Evolutionary conservation across 2,888 invertebrate species (phyloP).

Genomic region (Yponomeuta cagnagella): DNA sequence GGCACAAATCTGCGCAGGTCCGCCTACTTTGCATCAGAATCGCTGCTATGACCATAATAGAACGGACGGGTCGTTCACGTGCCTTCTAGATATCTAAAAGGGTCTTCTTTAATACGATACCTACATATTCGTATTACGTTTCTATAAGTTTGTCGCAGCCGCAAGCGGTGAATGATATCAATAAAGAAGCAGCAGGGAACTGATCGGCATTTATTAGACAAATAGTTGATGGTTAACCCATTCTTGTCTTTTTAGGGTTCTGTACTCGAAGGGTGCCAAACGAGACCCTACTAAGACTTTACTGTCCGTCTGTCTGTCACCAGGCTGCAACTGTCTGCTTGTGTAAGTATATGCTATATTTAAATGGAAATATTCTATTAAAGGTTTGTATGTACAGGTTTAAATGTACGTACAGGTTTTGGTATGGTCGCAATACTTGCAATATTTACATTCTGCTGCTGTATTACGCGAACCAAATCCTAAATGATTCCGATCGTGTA

Average conservation of each 20-base stretch:
- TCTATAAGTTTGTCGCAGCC: not conserved
- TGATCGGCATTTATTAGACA: conserved; percentile 6
- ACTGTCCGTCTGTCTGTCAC: too few relatives aligned
- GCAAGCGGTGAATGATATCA: not conserved
- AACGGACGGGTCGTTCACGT: not conserved
- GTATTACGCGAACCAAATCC: too few relatives aligned
- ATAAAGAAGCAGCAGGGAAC: conserved; percentile 14
- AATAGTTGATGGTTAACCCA: not conserved
- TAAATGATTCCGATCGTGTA: too few relatives aligned
- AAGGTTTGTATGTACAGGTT: too few relatives aligned
- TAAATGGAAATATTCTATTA: too few relatives aligned
- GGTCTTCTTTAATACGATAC: not conserved
- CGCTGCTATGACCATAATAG: not conserved
- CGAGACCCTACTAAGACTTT: too few relatives aligned
- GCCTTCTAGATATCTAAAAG: not conserved
- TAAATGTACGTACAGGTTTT: too few relatives aligned
- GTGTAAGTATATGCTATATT: too few relatives aligned
- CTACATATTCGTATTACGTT: not conserved
- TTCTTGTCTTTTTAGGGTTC: not conserved
- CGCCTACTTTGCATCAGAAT: not conserved
- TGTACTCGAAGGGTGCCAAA: too few relatives aligned
- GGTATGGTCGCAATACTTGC: too few relatives aligned
- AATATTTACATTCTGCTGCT: too few relatives aligned
- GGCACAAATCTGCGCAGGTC: conserved; percentile 25
- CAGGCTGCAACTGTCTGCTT: too few relatives aligned